These are phyloP conservation scores for Mimas tiliae DNA, from an alignment of 2,888 invertebrate species.

Conservation along the genomic window DNA sequence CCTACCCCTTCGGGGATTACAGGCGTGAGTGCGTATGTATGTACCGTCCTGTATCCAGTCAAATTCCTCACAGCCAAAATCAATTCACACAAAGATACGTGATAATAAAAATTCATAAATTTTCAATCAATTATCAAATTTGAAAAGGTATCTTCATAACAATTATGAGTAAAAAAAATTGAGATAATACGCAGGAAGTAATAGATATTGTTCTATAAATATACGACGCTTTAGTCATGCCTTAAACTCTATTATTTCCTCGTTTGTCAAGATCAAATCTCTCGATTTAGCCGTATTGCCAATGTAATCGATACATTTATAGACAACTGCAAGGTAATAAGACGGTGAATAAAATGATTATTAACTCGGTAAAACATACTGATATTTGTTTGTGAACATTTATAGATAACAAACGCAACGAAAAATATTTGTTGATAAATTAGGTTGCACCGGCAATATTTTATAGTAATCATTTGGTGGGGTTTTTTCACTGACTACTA, in stretches of 20 bases:
- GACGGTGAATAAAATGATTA: not conserved
- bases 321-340: constrained; percentile 20
- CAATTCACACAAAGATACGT: not conserved
- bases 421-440: too few relatives aligned
- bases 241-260: constrained; percentile 51
- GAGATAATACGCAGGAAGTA: constrained; percentile 50
- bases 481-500: too few relatives aligned
- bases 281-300: constrained; percentile 38
- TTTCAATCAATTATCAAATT: constrained; percentile 7
- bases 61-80: not conserved
- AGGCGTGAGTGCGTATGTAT: too few relatives aligned
- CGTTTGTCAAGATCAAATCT: constrained; percentile 56
- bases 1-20: too few relatives aligned
- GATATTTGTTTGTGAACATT: too few relatives aligned
- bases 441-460: too few relatives aligned
- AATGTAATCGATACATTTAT: constrained; percentile 44
- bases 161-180: constrained; percentile 9
- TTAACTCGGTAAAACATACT: not conserved
- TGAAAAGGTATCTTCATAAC: not conserved
- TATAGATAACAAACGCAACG: too few relatives aligned
- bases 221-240: constrained; percentile 48
- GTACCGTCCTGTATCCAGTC: too few relatives aligned
- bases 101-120: not conserved
- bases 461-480: too few relatives aligned
- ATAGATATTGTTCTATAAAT: constrained; percentile 52